Base-by-base conservation (phyloP, 2,113 vertebrate genomes). In the Lanius ludovicianus region DNA sequence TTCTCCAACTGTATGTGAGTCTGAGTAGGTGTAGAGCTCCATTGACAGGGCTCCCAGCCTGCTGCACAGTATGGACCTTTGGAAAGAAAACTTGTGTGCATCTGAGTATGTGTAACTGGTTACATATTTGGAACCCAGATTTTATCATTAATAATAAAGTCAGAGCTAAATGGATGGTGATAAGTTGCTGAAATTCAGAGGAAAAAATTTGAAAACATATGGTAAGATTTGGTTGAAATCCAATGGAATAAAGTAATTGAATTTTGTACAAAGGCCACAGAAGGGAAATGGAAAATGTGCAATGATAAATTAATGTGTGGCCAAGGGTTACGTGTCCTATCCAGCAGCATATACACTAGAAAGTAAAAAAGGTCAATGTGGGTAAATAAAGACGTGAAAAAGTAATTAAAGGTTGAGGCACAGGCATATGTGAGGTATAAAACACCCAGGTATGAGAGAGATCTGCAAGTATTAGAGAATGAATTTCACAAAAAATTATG, bases 241-340 rank as follows among this genome's bases (percentile, higher is more conserved):
- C 95, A 96, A 88, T 31, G 35, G 65, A 87, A 93, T 96, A 96
- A 97, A 97, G 81, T 96, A 97, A 97, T 96, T 94, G 94, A 95
- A 97, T 96, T 95, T 92, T 93, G 74, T 95, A 78, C 86, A 96
- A 95, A 96, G 90, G 84, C 86, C 90, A 90, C 89, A 95, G 79
- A 96, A 92, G 42, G 88, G 88, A 96, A 97, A 96, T 97, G 57
- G 90, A 96, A 97, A 97, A 94, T 94, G 93, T 94, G 85, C 63
- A 55, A 90, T 90, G 86, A 94, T 94, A 97, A 96, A 97, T 96
- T 95, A 97, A 95, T 86, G 67, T 95, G 93, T 91, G 91, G 73
- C 59, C 91, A 84, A 89, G 90, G 96, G 95, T 97, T 97, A 89
- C 1, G 0, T 96, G 92, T 96, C 84, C 81, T 81, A 79, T 82